phyloP scores from a whole-genome alignment of 2,113 vertebrate genomes.

The Rhipidura dahli region DNA sequence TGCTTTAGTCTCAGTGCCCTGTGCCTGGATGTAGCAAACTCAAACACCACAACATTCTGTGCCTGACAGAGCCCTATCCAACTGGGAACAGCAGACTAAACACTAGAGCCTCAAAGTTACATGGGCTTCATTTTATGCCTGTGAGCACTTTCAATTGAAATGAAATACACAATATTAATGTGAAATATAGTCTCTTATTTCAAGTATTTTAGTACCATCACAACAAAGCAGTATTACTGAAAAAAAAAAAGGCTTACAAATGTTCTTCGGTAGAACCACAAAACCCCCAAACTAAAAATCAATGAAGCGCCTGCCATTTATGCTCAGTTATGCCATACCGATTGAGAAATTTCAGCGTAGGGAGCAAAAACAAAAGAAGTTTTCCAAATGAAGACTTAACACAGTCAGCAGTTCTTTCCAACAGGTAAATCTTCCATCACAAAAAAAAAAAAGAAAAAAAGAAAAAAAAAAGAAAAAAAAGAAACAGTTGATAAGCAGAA shows the following conservation, averaged over 20 bases:
- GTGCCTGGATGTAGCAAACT: neutral
- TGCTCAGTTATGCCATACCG: neutral
- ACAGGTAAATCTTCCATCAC: neutral
- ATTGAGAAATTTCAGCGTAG: neutral
- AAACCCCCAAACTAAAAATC: neutral
- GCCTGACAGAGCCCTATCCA: neutral
- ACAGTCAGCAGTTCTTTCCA: neutral
- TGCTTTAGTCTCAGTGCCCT: neutral
- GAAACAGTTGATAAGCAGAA: neutral
- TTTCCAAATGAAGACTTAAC: neutral
- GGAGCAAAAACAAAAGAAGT: neutral
- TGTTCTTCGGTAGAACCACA: neutral
- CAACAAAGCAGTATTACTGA: neutral
- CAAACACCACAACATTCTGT: neutral
- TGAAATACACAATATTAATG: neutral
- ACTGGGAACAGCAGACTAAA: neutral
- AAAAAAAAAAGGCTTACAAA: neutral
- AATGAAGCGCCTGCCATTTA: neutral
- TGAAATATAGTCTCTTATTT: neutral
- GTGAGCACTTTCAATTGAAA: neutral
- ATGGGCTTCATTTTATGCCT: neutral
- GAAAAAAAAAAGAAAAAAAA: neutral
- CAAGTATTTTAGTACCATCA: neutral
- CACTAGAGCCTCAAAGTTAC: neutral
- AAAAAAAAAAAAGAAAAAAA: neutral